Evolutionary conservation across 2,113 vertebrate species (phyloP).

Genomic region (Ardeotis arabs): DNA sequence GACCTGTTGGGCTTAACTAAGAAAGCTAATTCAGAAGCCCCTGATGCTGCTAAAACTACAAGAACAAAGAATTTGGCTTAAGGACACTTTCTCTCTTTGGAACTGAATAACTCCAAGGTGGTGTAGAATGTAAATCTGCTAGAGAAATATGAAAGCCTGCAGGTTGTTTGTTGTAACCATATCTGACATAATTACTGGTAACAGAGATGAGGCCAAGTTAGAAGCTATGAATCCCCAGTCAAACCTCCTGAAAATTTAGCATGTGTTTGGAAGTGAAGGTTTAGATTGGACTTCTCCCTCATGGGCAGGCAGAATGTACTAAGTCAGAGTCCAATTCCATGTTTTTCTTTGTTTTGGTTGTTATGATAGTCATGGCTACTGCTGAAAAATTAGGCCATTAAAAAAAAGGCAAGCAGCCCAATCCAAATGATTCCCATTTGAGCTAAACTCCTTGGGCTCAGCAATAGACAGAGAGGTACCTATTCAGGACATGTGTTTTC

Average conservation of each 20-base stretch:
- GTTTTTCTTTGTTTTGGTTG: conserved; percentile 58
- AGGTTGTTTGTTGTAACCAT: background rate
- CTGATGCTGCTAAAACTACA: background rate
- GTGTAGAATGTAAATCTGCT: background rate
- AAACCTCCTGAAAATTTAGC: conserved; percentile 9
- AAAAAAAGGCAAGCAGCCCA: conserved; percentile 32
- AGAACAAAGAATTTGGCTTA: background rate
- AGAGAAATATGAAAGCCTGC: background rate
- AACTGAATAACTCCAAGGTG: background rate
- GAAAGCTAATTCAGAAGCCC: background rate
- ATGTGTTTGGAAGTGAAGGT: background rate
- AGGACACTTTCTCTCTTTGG: background rate
- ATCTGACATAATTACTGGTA: background rate
- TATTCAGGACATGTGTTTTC: conserved; percentile 53
- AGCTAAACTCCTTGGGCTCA: conserved; percentile 14
- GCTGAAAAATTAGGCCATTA: conserved; percentile 51
- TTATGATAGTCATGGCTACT: conserved; percentile 61
- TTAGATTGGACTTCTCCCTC: conserved; percentile 29
- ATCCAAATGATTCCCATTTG: conserved; percentile 37
- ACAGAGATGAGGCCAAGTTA: background rate
- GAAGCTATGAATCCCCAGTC: background rate
- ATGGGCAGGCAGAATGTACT: conserved; percentile 23
- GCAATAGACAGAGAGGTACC: conserved; percentile 22
- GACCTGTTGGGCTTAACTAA: background rate
- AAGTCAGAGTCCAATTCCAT: conserved; percentile 30